Evolutionary conservation across 2,888 invertebrate genomes (phyloP).

Genomic region (Macrosoma leucophasiata): DNA sequence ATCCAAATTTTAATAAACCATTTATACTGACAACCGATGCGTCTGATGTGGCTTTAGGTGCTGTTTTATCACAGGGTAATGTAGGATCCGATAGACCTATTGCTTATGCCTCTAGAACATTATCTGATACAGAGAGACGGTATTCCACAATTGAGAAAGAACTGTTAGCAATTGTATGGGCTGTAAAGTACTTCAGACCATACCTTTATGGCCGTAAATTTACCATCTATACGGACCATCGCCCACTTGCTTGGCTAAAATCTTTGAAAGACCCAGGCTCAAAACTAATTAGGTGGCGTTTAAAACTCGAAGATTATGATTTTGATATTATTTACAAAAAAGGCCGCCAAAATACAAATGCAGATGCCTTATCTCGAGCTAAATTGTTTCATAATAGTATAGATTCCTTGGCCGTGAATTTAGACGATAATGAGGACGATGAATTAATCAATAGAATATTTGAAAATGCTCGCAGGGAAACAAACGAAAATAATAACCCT

Average conservation of each 20-base stretch:
- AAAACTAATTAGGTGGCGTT: conserved; percentile 37
- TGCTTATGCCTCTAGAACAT: conserved; percentile 28
- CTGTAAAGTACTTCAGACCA: conserved; percentile 37
- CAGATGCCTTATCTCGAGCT: conserved; percentile 29
- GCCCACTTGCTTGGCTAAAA: conserved; percentile 39
- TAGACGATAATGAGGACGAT: conserved; percentile 12
- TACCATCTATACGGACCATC: conserved; percentile 43
- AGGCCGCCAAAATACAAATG: conserved; percentile 29
- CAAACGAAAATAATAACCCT: neutral
- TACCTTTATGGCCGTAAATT: conserved; percentile 41
- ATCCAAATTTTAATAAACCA: conserved; percentile 36
- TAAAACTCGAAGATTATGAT: conserved; percentile 32
- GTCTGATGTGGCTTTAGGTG: conserved; percentile 28
- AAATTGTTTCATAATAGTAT: conserved; percentile 19
- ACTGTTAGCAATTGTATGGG: conserved; percentile 38
- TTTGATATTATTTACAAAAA: conserved; percentile 30
- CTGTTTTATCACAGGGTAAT: conserved; percentile 29
- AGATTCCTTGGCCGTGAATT: conserved; percentile 5
- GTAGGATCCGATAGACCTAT: conserved; percentile 30
- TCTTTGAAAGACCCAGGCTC: conserved; percentile 41
- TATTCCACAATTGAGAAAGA: conserved; percentile 38
- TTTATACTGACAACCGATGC: conserved; percentile 31
- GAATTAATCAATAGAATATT: conserved; percentile 7
- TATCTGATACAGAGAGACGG: conserved; percentile 26
- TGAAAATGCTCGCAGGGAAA: conserved; percentile 6